Evolutionary conservation across 1,140 invertebrate species (phyloP).

Genomic region (Micrasema minimum): DNA sequence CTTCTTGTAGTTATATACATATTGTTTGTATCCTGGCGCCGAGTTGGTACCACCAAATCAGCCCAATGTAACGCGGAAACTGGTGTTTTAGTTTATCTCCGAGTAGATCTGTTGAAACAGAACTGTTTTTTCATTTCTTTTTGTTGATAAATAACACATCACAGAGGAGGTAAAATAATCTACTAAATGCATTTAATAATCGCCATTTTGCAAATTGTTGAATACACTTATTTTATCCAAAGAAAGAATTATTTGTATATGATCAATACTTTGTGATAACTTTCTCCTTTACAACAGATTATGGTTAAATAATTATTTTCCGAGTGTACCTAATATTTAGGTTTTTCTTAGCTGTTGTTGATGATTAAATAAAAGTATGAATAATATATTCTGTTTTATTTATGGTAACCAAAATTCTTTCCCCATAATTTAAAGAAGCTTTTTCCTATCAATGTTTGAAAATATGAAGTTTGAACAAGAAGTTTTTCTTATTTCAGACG

Average conservation of each 20-base stretch:
- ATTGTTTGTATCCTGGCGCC: too few species aligned
- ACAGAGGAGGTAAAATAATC: conserved; percentile 1
- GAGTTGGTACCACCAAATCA: too few species aligned
- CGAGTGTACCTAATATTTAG: conserved; percentile 54
- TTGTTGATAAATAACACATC: too few species aligned
- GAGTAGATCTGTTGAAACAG: too few species aligned
- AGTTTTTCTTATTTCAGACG: too few species aligned
- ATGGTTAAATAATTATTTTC: conserved; percentile 48
- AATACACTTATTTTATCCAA: conserved; percentile 13
- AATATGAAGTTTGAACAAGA: too few species aligned
- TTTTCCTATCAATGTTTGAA: too few species aligned
- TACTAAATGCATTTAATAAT: conserved; percentile 26
- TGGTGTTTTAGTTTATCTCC: too few species aligned
- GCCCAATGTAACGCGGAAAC: too few species aligned
- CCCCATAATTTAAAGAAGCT: too few species aligned
- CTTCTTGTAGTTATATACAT: too few species aligned
- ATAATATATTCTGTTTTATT: background rate
- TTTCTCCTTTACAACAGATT: conserved; percentile 29
- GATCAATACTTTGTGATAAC: conserved; percentile 36
- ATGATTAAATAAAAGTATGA: conserved; percentile 47
- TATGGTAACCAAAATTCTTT: background rate
- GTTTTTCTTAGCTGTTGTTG: conserved; percentile 51
- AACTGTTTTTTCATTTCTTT: too few species aligned
- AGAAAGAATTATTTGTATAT: conserved; percentile 27
- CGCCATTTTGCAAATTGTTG: conserved; percentile 11